Base-by-base conservation (phyloP, 1,140 invertebrate genomes). In the Rhyzopertha dominica region DNA sequence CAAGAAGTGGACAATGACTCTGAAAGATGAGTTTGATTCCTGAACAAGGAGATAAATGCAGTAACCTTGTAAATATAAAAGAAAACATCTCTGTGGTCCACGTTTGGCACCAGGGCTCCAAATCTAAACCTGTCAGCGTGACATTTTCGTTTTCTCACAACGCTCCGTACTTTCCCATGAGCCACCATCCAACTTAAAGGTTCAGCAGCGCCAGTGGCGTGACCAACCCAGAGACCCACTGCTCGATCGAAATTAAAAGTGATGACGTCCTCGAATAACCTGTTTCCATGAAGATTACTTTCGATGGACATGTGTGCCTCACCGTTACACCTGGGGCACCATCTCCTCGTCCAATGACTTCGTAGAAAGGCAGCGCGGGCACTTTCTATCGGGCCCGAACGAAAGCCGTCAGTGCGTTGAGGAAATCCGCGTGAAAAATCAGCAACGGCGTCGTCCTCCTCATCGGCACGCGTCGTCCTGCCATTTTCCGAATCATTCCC, bases 311-410 rank as follows among this genome's bases (percentile, higher is more conserved):
- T 41, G 24, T 44, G 22, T 45, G 34, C 43, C 28, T 30, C 41
- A n/a, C 47, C 43, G 36, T 47, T 46, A 43, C 43, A 46, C 49
- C 43, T 38, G 38, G 30, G 28, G 19, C 25, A 17, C 23, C 28
- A 24, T 14, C 38, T 36, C 32, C 39, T 38, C 17, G 18, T 46
- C 43, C 41, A 51, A 46, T 39, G 43, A 32, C 20, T 38, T 18
- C 24, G 24, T 41, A 51, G 49, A 51, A 51, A 51, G 49, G 49
- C 32, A 25, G 35, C 28, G 25, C 40, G 17, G 45, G 45, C 49
- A 51, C 49, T 51, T 51, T 51, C 49, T 51, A 51, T 42, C 43
- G 36, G 26, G 28, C 16, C 42, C 19, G 24, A 13, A 29, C 19
- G 26, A 44, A 49, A 43, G 40, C 40, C 10, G 34, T 23, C 31